phyloP scores from a whole-genome alignment of 2,888 invertebrate genomes.

The Odontomyia ornata region DNA sequence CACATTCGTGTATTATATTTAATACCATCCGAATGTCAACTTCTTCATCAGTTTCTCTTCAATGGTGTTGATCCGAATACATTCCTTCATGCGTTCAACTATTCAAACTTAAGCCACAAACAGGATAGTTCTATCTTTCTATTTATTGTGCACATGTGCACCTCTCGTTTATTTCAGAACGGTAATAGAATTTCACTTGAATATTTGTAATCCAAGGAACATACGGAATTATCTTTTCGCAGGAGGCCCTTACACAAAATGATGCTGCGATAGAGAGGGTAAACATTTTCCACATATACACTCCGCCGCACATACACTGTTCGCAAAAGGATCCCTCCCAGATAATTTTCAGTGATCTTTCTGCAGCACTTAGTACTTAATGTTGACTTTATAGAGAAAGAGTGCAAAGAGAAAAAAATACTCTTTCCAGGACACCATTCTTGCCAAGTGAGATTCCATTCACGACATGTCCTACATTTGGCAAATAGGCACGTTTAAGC shows the following conservation, averaged over 20 bases:
- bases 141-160: neutral
- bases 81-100: too few species aligned
- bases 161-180: neutral
- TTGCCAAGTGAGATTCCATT: slow-evolving; percentile 27
- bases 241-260: neutral
- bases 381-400: neutral
- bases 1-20: too few species aligned
- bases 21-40: too few species aligned
- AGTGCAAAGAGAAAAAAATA: neutral
- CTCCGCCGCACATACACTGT: neutral
- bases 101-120: neutral
- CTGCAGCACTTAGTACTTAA: slow-evolving; percentile 26
- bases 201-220: neutral
- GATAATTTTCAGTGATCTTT: slow-evolving; percentile 15
- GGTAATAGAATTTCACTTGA: neutral
- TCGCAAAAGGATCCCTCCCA: neutral
- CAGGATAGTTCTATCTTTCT: neutral
- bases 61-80: too few species aligned
- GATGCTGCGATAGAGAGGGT: neutral
- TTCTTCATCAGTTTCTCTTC: too few species aligned
- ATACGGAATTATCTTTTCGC: neutral
- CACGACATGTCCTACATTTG: slow-evolving; percentile 35
- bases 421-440: slow-evolving; percentile 14
- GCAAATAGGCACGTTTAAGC: slow-evolving; percentile 46
- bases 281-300: neutral